These are phyloP conservation scores for Nerophis lumbriciformis DNA, from an alignment of 2,113 vertebrate species.

Conservation along the genomic window DNA sequence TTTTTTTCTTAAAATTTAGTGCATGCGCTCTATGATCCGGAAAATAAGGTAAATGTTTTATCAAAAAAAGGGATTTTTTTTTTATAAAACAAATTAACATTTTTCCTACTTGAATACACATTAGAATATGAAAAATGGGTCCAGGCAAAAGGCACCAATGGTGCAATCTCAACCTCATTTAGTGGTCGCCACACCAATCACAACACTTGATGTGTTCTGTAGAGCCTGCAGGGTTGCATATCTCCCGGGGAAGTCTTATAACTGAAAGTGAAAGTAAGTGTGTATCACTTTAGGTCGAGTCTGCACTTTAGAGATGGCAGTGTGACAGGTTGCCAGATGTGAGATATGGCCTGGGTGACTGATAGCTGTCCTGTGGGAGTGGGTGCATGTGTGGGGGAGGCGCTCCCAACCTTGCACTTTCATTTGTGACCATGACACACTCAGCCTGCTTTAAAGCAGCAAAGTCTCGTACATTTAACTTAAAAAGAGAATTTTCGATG, in stretches of 20 bases:
- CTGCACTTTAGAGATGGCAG: slow-evolving; percentile 33
- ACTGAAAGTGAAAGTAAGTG: slow-evolving; percentile 25
- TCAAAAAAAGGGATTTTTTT: too few species aligned
- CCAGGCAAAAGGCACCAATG: neutral
- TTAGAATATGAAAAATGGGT: too few species aligned
- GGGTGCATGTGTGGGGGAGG: slow-evolving; percentile 25
- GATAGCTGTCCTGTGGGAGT: slow-evolving; percentile 33
- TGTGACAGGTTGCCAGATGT: slow-evolving; percentile 40
- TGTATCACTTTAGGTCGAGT: slow-evolving; percentile 24
- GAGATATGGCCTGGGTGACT: slow-evolving; percentile 45
- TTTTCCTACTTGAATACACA: too few species aligned
- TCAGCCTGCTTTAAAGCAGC: too few species aligned
- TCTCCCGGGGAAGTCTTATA: slow-evolving; percentile 15
- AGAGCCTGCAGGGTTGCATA: slow-evolving; percentile 1
- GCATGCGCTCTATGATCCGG: too few species aligned
- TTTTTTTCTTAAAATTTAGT: too few species aligned
- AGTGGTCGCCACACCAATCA: neutral
- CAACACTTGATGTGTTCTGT: slow-evolving; percentile 1
- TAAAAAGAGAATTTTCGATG: neutral
- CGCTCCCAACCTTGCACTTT: neutral
- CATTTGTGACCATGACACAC: too few species aligned
- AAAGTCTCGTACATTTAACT: neutral
- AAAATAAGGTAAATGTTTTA: too few species aligned
- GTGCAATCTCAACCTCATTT: neutral
- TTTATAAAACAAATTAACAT: too few species aligned